Evolutionary conservation across 2,888 invertebrate genomes (phyloP), one percentile per base, ranked within the genome.

Genomic region (Epinotia bilunana): DNA sequence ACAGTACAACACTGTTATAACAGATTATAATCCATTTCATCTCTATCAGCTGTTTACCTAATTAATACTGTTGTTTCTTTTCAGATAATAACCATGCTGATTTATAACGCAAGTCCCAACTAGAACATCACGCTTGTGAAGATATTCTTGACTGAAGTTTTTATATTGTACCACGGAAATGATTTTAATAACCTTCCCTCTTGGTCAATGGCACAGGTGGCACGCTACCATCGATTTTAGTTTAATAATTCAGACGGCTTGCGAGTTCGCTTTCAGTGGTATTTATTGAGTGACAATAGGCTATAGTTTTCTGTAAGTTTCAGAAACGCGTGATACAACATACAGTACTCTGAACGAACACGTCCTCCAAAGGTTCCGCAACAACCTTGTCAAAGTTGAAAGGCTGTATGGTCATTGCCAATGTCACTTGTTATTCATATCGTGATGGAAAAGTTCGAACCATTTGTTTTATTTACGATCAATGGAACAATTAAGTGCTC

Each of bases 371-470:
- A 86, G 88, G 87, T 85, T 86, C 82, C 80, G 69, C 77, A 76
- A 74, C 73, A 84, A 81, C 88, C 88, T 87, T 88, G 86, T 81
- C 70, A 60, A 53, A 74, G 64, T 55, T 65, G 16, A 69, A 69
- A 69, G 61, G 72, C 79, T 82, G 82, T 80, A 84, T 80, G 83
- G 84, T 83, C 88, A 88, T 80, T 88, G 88, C 86, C 88, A 88
- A 87, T 84, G 86, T 74, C 85, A 83, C 70, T 78, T 74, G 60
- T 60, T 62, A 67, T 39, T 43, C 28, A n/a, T 57, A 20, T 43
- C 55, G 20, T 57, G 16, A 64, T 58, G 58, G 57, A 60, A 60
- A 74, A 16, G 16, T 46, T 23, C 20, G n/a, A 46, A 28, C 3
- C 3, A 3, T 65, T 65, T 53, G 13, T 72, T 75, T 67, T 46